Percentiles rank a stretch among this genome's conserved stretches.
These are phyloP conservation scores for Fregata magnificens DNA, from an alignment of 2,113 vertebrate genomes.

Conservation along the genomic window DNA sequence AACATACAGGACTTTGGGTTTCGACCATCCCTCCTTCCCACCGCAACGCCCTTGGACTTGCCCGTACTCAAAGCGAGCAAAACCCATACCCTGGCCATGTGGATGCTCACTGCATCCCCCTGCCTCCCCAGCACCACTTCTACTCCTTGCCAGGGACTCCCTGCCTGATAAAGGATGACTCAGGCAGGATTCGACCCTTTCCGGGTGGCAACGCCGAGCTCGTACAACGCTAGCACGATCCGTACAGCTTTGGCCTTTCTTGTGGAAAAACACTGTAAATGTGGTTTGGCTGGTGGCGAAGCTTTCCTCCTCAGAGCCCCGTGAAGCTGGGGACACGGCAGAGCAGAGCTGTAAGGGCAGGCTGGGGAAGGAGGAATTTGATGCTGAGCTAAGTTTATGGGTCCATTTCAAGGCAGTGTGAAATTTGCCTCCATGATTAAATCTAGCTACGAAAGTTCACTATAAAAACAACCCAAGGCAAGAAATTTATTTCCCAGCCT, in stretches of 20 bases:
- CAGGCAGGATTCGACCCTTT: not conserved
- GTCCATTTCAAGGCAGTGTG: not conserved
- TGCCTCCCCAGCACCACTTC: not conserved
- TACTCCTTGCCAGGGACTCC: not conserved
- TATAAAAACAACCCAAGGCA: not conserved
- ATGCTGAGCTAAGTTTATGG: not conserved
- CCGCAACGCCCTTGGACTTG: too few species aligned
- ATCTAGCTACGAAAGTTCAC: not conserved
- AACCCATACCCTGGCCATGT: not conserved
- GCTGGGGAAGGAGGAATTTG: not conserved
- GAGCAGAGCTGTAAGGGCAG: not conserved
- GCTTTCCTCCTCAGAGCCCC: not conserved
- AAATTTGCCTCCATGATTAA: not conserved
- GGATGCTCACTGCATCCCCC: not conserved
- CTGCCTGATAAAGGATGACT: not conserved
- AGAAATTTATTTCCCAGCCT: not conserved
- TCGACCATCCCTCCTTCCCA: not conserved
- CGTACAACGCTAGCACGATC: not conserved
- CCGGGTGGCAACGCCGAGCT: rapidly evolving
- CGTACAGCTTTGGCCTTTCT: not conserved
- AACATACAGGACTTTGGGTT: not conserved
- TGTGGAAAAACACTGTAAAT: not conserved
- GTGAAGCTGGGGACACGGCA: not conserved
- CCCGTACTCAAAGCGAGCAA: rapidly evolving
- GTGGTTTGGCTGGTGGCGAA: not conserved